A percentile compares a stretch with the other conserved stretches of the same genome.
These are phyloP conservation scores for Coendou prehensilis DNA, from an alignment of 2,797 vertebrate genomes.

Conservation along the genomic window DNA sequence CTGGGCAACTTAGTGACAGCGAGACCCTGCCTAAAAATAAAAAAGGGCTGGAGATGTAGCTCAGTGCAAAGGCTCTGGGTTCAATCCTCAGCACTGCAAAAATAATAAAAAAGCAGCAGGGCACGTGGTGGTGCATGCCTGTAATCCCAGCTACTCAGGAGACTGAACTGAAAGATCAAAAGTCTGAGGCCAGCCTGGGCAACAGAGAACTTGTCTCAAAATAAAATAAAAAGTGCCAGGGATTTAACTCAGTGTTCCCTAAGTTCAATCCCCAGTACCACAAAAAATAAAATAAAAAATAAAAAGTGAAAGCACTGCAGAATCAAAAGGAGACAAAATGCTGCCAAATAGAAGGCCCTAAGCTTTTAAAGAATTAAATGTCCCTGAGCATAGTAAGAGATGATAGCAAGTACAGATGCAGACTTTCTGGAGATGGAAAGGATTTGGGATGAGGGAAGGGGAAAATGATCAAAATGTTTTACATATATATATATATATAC, in stretches of 20 bases:
- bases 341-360: constrained; percentile 5
- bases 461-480: background rate
- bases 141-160: background rate
- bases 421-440: background rate
- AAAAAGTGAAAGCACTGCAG: background rate
- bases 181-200: background rate
- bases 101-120: background rate
- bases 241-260: background rate
- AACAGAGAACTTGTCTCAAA: background rate
- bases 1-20: background rate
- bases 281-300: background rate
- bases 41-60: background rate
- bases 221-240: background rate
- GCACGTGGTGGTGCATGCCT: background rate
- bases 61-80: background rate
- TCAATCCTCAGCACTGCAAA: background rate
- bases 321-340: constrained; percentile 47
- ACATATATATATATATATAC: background rate
- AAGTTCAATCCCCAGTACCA: background rate
- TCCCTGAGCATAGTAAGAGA: background rate
- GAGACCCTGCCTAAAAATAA: background rate
- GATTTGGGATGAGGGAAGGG: background rate
- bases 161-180: background rate
- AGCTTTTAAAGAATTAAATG: constrained; percentile 8
- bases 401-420: background rate